Percentiles rank a stretch among this genome's conserved stretches.
Evolutionary conservation across 30 jellyfish, hydroid and myxozoan genomes (phyloP).

Genomic region (Aurelia sp.): DNA sequence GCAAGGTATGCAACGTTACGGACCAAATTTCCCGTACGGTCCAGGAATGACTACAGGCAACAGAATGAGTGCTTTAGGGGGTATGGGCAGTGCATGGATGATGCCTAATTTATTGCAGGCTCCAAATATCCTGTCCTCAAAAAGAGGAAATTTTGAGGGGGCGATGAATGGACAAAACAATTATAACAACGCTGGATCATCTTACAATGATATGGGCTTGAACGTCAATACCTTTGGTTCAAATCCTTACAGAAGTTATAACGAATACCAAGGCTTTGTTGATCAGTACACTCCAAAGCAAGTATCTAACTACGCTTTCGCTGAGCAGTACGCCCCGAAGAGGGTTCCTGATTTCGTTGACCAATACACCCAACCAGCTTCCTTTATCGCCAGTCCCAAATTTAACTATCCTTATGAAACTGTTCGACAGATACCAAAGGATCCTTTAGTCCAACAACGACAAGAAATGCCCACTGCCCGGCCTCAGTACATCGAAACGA

Average conservation of each 20-base stretch:
- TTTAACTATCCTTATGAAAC: conserved; percentile 27
- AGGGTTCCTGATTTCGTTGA: conserved; percentile 18
- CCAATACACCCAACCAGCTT: conserved; percentile 19
- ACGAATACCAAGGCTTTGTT: neutral
- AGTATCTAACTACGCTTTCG: no score
- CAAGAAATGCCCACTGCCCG: conserved; percentile 58
- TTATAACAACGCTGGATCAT: neutral
- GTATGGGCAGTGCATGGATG: neutral
- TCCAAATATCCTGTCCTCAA: neutral
- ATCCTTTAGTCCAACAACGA: conserved; percentile 39
- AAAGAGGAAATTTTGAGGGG: conserved; percentile 17
- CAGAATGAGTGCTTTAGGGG: neutral
- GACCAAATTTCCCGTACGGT: neutral
- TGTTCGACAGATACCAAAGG: neutral
- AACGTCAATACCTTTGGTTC: neutral
- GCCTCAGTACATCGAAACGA: conserved; percentile 34
- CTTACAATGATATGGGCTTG: neutral
- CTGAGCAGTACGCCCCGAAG: neutral
- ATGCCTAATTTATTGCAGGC: neutral
- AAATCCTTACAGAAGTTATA: neutral
- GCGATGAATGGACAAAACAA: neutral
- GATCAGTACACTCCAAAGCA: conserved; percentile 22
- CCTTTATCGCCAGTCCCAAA: neutral
- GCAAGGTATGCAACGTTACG: neutral
- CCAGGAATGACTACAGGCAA: neutral